Conservation (phyloP, 2,797 vertebrate species). For the Chloroceryle inda region DNA sequence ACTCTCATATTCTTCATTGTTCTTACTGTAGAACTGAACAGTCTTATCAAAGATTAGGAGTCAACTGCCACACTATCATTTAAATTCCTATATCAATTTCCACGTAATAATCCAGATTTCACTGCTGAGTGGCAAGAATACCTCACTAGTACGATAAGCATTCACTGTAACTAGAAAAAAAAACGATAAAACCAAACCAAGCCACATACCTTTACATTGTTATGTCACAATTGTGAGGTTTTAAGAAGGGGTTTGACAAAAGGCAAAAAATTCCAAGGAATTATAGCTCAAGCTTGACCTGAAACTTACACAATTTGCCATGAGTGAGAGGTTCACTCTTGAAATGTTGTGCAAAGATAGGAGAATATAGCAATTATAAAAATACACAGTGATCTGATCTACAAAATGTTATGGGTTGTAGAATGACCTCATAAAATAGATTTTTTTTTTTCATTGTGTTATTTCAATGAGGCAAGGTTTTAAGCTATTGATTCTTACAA, state of each 20-base stretch:
- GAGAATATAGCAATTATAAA: background rate
- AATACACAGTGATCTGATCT: background rate
- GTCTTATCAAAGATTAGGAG: background rate
- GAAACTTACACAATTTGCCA: background rate
- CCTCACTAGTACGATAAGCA: background rate
- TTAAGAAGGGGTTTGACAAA: background rate
- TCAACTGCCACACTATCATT: background rate
- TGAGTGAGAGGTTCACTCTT: background rate
- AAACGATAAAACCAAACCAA: too few species aligned
- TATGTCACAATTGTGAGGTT: background rate
- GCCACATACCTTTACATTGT: background rate
- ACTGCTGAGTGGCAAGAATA: background rate
- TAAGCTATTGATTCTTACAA: slow-evolving; percentile 28
- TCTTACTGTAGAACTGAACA: background rate
- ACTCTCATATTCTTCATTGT: background rate
- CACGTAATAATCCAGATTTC: background rate
- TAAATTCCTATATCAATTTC: background rate
- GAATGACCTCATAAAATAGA: background rate
- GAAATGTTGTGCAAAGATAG: background rate
- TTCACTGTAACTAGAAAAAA: background rate
- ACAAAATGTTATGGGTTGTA: background rate
- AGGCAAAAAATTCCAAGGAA: background rate
- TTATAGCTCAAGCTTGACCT: background rate
- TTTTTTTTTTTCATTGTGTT: background rate
- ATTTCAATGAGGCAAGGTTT: slow-evolving; percentile 1